Conservation (phyloP, 2,888 invertebrate genomes). For the Epiblema foenella region DNA sequence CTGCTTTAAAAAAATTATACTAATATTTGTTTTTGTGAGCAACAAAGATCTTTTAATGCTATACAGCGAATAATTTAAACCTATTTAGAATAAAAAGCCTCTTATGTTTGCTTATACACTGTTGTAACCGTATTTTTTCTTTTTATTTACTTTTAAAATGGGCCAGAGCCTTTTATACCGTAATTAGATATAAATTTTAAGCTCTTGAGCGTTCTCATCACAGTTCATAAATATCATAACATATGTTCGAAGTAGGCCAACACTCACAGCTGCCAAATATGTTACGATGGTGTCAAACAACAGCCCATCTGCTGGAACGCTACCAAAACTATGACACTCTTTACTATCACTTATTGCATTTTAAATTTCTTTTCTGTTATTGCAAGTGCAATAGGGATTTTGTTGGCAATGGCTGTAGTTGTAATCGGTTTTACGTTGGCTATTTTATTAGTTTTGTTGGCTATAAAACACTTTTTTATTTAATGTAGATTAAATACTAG, state of each 20-base stretch:
- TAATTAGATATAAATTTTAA: slow-evolving; percentile 42
- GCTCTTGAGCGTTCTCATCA: slow-evolving; percentile 39
- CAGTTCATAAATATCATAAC: slow-evolving; percentile 49
- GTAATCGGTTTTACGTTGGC: not conserved
- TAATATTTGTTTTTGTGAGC: no score
- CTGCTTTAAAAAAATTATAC: no score
- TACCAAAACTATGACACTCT: slow-evolving; percentile 43
- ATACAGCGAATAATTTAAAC: no score
- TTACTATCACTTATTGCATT: slow-evolving; percentile 26
- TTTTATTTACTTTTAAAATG: slow-evolving; percentile 1
- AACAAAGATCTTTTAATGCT: no score
- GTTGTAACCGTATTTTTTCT: not conserved
- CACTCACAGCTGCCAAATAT: slow-evolving; percentile 65
- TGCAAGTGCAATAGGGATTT: not conserved
- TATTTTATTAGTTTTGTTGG: no score
- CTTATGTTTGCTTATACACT: not conserved
- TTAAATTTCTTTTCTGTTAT: slow-evolving; percentile 22
- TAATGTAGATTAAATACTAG: no score
- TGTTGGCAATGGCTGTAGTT: not conserved
- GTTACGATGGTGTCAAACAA: slow-evolving; percentile 56
- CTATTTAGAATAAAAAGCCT: no score
- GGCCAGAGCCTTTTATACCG: slow-evolving; percentile 15
- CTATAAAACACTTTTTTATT: no score
- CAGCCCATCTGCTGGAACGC: slow-evolving; percentile 42
- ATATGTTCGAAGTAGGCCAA: slow-evolving; percentile 67